These are phyloP conservation scores for Camponotus pennsylvanicus DNA, from an alignment of 1,140 invertebrate species.

Conservation along the genomic window DNA sequence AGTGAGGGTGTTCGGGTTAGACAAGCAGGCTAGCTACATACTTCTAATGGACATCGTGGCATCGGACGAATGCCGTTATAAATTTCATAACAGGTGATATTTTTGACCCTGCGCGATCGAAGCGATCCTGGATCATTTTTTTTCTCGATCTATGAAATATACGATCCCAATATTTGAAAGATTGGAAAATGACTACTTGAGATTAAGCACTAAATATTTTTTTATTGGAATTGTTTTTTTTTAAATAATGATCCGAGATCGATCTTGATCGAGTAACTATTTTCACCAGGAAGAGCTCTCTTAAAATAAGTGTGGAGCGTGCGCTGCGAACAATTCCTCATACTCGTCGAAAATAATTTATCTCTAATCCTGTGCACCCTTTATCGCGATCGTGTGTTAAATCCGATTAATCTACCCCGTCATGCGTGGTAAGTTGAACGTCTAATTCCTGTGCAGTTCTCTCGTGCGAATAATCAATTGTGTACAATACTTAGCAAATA, in stretches of 20 bases:
- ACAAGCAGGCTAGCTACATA: conserved; percentile 97
- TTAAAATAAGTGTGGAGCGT: conserved; percentile 75
- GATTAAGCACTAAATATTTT: neutral
- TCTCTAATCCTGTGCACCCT: neutral
- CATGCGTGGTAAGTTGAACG: conserved; percentile 7
- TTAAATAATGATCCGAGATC: conserved; percentile 40
- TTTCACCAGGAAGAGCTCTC: conserved; percentile 40
- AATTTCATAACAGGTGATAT: conserved; percentile 96
- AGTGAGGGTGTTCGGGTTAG: conserved; percentile 96
- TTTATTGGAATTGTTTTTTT: conserved; percentile 3
- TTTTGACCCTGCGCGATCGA: conserved; percentile 30
- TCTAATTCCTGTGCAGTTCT: neutral
- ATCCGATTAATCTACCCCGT: neutral
- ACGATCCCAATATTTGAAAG: too few species aligned
- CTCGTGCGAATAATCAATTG: neutral
- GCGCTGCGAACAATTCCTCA: conserved; percentile 82
- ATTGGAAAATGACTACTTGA: too few species aligned
- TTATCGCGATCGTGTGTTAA: neutral
- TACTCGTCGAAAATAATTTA: conserved; percentile 76
- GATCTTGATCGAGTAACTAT: conserved; percentile 12
- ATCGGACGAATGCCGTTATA: conserved; percentile 97
- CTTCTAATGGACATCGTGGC: conserved; percentile 97
- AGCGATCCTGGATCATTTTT: conserved; percentile 41
- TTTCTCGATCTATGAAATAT: neutral
- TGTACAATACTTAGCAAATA: neutral